These are phyloP conservation scores for Typhlichthys eigenmanni DNA, from an alignment of 2,797 vertebrate species.

Conservation along the genomic window DNA sequence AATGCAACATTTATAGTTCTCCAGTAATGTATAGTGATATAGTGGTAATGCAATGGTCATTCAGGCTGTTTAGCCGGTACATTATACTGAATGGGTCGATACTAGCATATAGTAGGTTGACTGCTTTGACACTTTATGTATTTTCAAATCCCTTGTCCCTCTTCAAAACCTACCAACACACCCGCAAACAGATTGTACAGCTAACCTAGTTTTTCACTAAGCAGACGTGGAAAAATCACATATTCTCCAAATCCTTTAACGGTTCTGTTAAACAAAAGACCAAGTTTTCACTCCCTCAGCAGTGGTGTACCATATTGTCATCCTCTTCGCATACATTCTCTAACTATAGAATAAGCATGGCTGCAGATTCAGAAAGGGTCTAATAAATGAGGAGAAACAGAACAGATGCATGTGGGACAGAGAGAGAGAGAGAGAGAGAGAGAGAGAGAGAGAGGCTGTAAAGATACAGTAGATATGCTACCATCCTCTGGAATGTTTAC, in stretches of 20 bases:
- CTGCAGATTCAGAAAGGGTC: slow-evolving; percentile 47
- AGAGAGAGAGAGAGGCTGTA: slow-evolving; percentile 8
- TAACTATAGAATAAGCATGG: slow-evolving; percentile 58
- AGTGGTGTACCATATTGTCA: slow-evolving; percentile 52
- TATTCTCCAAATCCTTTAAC: slow-evolving; percentile 9
- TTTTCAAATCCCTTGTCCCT: slow-evolving; percentile 17
- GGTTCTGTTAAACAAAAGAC: not conserved
- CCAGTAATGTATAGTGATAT: no score
- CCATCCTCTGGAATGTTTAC: slow-evolving; percentile 78
- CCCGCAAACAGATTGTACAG: slow-evolving; percentile 10
- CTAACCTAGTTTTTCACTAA: slow-evolving; percentile 16
- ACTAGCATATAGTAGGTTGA: slow-evolving; percentile 20
- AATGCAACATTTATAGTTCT: not conserved
- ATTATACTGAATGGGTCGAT: not conserved
- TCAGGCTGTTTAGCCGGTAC: not conserved
- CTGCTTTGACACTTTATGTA: slow-evolving; percentile 58
- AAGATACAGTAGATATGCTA: slow-evolving; percentile 16
- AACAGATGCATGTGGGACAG: not conserved
- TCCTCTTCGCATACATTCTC: slow-evolving; percentile 40
- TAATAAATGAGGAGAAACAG: slow-evolving; percentile 11
- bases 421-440: not conserved
- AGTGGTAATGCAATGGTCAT: no score
- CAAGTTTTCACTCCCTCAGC: slow-evolving; percentile 36
- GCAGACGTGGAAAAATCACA: slow-evolving; percentile 20
- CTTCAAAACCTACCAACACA: slow-evolving; percentile 14